Base-by-base conservation (phyloP, 2,113 vertebrate genomes). In the Cygnus atratus region DNA sequence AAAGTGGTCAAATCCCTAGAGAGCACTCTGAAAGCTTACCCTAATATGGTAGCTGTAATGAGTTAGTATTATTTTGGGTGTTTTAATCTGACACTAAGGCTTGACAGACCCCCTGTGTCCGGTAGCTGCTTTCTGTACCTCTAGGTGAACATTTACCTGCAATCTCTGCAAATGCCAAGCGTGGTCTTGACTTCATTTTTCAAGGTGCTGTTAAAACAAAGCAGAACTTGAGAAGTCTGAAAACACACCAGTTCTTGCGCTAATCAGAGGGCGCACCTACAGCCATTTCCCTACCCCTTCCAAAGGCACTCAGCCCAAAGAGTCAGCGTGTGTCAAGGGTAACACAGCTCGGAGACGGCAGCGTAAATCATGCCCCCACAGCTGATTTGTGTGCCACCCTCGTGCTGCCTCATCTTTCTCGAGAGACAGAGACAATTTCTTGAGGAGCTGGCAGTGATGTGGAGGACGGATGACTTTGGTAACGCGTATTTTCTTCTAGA, bases 371-470 rank as follows among this genome's bases (percentile, higher is more conserved):
- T 88, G 73, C 77, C 48, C 62, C 52, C 41, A 43, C 25, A 13
- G 33, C 50, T 96, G 95, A 95, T 96, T 95, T 67, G 84, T 89
- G 76, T 92, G 71, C 95, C 73, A 62, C 90, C 89, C 92, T 96
- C 24, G 0, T 3, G 0, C 26, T 61, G 63, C 87, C 71, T 88
- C 2, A 20, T 73, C 77, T 66, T 73, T 50, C 71, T 80, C 35
- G 59, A 55, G 71, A 24, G 75, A 10, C 43, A 73, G 91, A 95
- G 55, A 54, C 0, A 5, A 74, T 91, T 74, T 94, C 78, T 24
- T 46, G 68, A 44, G 0, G 1, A 31, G 59, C 61, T 62, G 63
- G 20, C 2, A 1, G 24, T 1, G 2, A 13, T 39, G 11, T 3
- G 0, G 13, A 7, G 46, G n/a, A n/a, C 28, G 66, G 58, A 3